Conservation (phyloP, 2,797 vertebrate genomes). For the Coracias cyanogaster region DNA sequence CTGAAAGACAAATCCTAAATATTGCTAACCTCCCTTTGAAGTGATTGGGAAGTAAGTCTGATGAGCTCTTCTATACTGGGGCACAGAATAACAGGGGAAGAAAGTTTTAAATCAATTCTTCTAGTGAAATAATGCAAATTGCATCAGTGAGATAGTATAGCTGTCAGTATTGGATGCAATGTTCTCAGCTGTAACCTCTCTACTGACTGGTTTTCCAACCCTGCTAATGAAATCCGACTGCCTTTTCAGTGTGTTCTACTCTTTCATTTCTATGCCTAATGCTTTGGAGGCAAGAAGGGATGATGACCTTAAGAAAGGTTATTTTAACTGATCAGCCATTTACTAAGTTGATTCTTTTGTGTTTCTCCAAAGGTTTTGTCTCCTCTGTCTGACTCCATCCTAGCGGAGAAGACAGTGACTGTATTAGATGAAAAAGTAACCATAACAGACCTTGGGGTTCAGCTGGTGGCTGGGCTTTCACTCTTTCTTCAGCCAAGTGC, state of each 20-base stretch:
- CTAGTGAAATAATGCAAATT: background rate
- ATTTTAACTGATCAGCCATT: background rate
- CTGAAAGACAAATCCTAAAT: background rate
- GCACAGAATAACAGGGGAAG: background rate
- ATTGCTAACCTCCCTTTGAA: background rate
- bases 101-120: background rate
- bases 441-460: constrained; percentile 91
- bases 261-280: background rate
- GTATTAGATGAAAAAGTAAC: constrained; percentile 95
- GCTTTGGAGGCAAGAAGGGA: background rate
- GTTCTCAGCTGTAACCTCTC: background rate
- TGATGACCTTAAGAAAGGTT: background rate
- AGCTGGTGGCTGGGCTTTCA: constrained; percentile 91
- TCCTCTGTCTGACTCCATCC: constrained; percentile 94
- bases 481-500: constrained; percentile 88
- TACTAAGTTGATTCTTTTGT: background rate
- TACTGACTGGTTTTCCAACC: background rate
- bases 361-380: constrained; percentile 88
- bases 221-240: background rate
- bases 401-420: constrained; percentile 94
- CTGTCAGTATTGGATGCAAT: background rate
- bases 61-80: background rate
- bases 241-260: background rate
- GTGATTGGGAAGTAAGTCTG: background rate
- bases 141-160: background rate